Percentiles rank a stretch among this genome's conserved stretches.
phyloP scores from a whole-genome alignment of 2,888 invertebrate species.

The Patella depressa region DNA sequence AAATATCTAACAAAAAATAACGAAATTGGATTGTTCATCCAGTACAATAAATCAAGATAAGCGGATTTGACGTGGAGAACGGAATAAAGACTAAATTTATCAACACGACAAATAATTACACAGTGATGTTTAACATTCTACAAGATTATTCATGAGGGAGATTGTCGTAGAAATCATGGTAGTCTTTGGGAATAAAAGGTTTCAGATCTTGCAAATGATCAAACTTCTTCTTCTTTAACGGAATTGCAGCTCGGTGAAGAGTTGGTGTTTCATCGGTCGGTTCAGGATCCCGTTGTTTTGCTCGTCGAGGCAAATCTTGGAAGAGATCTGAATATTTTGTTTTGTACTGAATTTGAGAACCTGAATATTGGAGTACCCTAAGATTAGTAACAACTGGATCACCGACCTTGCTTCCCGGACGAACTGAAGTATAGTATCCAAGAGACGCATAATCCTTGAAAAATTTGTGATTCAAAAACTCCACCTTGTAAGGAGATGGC shows the following conservation, averaged over 20 bases:
- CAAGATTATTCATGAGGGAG: background rate
- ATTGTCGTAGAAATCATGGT: slow-evolving; percentile 9
- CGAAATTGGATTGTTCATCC: slow-evolving; percentile 10
- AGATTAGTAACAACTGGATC: background rate
- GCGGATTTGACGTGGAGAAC: background rate
- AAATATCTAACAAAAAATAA: background rate
- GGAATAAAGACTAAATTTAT: background rate
- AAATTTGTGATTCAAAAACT: background rate
- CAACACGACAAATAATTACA: background rate
- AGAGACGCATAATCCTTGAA: background rate
- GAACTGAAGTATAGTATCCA: background rate
- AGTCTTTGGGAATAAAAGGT: slow-evolving; percentile 2
- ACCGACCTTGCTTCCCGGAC: background rate
- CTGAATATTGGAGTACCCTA: background rate
- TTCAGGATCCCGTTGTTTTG: background rate
- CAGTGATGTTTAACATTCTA: no score
- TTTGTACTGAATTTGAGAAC: background rate
- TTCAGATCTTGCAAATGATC: slow-evolving; percentile 16
- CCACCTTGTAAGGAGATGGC: background rate
- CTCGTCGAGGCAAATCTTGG: background rate
- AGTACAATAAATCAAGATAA: background rate
- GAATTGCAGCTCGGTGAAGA: background rate
- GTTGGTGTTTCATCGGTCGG: background rate
- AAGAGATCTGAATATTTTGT: background rate
- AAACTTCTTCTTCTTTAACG: slow-evolving; percentile 12